phyloP scores from a whole-genome alignment of 1,140 invertebrate species.

The Drosophila dunni region DNA sequence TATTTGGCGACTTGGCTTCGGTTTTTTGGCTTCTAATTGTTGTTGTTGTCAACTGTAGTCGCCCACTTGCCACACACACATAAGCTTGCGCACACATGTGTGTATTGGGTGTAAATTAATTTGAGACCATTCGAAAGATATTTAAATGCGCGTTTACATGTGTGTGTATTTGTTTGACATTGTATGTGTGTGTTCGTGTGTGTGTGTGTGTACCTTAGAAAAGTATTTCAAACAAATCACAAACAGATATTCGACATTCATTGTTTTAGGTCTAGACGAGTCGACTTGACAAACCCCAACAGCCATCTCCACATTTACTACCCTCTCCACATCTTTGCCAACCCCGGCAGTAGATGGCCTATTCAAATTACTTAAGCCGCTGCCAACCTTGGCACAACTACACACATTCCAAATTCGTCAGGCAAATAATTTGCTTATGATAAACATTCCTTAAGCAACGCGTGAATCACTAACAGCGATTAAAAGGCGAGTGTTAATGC shows the following conservation, averaged over 20 bases:
- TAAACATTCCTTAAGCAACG: constrained; percentile 39
- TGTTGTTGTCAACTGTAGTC: constrained; percentile 61
- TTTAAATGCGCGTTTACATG: constrained; percentile 57
- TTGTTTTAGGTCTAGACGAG: constrained; percentile 78
- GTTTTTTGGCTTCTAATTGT: constrained; percentile 75
- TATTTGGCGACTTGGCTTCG: constrained; percentile 51
- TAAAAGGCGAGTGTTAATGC: neutral
- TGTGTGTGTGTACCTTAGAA: constrained; percentile 40
- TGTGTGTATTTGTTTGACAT: neutral
- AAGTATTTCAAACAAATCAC: constrained; percentile 82
- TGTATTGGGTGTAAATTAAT: constrained; percentile 77
- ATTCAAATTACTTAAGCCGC: constrained; percentile 17
- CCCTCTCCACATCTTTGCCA: neutral
- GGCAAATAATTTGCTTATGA: constrained; percentile 49
- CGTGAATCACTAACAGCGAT: constrained; percentile 9
- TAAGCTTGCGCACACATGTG: constrained; percentile 7
- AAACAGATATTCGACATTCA: constrained; percentile 79
- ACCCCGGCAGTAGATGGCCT: neutral
- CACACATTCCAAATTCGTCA: constrained; percentile 44
- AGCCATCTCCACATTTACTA: too few species aligned
- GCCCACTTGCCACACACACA: constrained; percentile 23
- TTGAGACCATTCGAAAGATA: constrained; percentile 70
- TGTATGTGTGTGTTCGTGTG: neutral
- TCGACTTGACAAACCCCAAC: constrained; percentile 44
- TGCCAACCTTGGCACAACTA: constrained; percentile 15